Evolutionary conservation across 2,113 vertebrate species (phyloP).

Genomic region (Cyprinus carpio): DNA sequence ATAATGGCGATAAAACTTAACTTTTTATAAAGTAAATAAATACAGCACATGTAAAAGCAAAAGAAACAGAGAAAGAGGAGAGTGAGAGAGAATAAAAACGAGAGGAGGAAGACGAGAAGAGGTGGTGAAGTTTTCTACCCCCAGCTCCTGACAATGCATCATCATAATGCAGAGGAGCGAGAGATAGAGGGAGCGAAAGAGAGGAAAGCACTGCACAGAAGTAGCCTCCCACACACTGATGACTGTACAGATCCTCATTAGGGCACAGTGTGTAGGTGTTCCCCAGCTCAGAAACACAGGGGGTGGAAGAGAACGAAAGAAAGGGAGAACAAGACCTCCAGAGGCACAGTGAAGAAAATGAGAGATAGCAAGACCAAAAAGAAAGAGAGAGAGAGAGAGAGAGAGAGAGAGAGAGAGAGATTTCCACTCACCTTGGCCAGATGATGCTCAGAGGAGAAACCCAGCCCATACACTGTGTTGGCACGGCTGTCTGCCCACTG

Average conservation of each 20-base stretch:
- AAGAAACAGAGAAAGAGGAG: slow-evolving; percentile 10
- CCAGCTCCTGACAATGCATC: slow-evolving; percentile 55
- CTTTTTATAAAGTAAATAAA: not conserved
- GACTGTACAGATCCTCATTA: slow-evolving; percentile 62
- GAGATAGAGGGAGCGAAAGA: slow-evolving; percentile 31
- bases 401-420: slow-evolving; percentile 27
- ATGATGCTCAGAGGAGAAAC: slow-evolving; percentile 98
- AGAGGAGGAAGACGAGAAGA: not conserved
- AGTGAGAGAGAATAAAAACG: slow-evolving; percentile 12
- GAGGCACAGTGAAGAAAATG: slow-evolving; percentile 22
- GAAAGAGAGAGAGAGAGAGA: slow-evolving; percentile 6
- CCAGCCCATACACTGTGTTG: slow-evolving; percentile 77
- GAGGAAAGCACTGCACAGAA: slow-evolving; percentile 58
- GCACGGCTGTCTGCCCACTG: slow-evolving; percentile 74
- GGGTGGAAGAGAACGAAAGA: slow-evolving; percentile 30
- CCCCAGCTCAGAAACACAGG: slow-evolving; percentile 51
- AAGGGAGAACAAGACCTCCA: slow-evolving; percentile 26
- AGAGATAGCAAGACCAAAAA: slow-evolving; percentile 1
- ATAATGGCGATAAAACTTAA: not conserved
- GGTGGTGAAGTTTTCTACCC: not conserved
- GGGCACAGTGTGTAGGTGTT: slow-evolving; percentile 56
- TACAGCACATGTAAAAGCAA: not conserved
- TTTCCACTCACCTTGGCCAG: slow-evolving; percentile 85
- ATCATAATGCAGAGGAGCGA: slow-evolving; percentile 65
- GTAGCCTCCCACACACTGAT: slow-evolving; percentile 55